phyloP scores from a whole-genome alignment of 2,888 invertebrate species.

The Patella caerulea region DNA sequence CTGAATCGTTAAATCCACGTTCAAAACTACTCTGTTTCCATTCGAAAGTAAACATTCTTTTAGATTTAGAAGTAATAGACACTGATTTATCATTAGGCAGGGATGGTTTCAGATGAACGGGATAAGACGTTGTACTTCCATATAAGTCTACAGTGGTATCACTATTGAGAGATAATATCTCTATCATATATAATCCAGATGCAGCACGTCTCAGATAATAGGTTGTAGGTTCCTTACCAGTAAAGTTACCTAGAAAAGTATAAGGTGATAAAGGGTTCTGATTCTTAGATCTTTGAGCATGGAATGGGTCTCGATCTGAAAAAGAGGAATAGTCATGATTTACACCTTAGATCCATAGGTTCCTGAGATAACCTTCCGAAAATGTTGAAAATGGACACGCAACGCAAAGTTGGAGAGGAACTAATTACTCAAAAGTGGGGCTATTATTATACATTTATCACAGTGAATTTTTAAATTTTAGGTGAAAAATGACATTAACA shows the following conservation, averaged over 20 bases:
- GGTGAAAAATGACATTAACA: too few relatives aligned
- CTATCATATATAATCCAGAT: slow-evolving; percentile 56
- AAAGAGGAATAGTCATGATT: too few relatives aligned
- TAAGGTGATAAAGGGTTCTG: slow-evolving; percentile 17
- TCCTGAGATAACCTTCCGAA: too few relatives aligned
- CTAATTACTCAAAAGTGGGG: too few relatives aligned
- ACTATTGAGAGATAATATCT: slow-evolving; percentile 51
- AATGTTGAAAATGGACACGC: too few relatives aligned
- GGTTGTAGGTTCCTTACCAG: slow-evolving; percentile 21
- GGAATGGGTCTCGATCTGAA: slow-evolving; percentile 29
- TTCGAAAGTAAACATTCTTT: slow-evolving; percentile 41
- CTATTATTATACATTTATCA: too few relatives aligned
- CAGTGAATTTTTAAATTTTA: too few relatives aligned
- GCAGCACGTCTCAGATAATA: slow-evolving; percentile 22
- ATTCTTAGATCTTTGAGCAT: slow-evolving; percentile 16
- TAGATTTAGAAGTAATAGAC: slow-evolving; percentile 33
- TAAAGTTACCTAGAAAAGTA: slow-evolving; percentile 28
- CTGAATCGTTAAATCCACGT: slow-evolving; percentile 24
- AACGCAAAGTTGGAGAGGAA: too few relatives aligned
- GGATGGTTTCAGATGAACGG: slow-evolving; percentile 45
- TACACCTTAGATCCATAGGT: too few relatives aligned
- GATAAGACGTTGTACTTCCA: slow-evolving; percentile 51
- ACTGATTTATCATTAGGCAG: slow-evolving; percentile 47
- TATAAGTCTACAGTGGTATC: slow-evolving; percentile 61
- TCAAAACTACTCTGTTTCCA: slow-evolving; percentile 53